These are phyloP conservation scores for Menidia beryllina DNA, from an alignment of 2,113 vertebrate species.

Conservation along the genomic window DNA sequence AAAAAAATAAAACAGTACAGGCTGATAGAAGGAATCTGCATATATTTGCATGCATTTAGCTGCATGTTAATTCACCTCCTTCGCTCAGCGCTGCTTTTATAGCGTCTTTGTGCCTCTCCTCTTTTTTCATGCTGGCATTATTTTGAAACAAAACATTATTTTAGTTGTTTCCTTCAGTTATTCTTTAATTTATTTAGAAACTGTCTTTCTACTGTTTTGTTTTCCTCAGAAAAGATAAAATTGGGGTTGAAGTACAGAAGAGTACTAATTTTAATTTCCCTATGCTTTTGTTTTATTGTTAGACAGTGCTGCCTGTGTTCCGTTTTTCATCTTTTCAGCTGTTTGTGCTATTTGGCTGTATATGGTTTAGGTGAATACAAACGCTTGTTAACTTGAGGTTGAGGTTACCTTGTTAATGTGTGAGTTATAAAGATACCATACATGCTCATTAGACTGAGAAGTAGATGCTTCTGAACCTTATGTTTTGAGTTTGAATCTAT, in stretches of 20 bases:
- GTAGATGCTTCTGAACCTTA: background rate
- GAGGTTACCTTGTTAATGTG: slow-evolving; percentile 6
- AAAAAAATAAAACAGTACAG: slow-evolving; percentile 38
- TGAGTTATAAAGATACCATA: background rate
- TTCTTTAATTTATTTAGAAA: slow-evolving; percentile 60
- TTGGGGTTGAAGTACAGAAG: slow-evolving; percentile 1
- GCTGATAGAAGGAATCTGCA: slow-evolving; percentile 80
- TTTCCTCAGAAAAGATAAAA: slow-evolving; percentile 31
- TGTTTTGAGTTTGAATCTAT: no score
- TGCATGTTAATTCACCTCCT: slow-evolving; percentile 75
- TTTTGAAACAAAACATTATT: slow-evolving; percentile 51
- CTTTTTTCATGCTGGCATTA: slow-evolving; percentile 33
- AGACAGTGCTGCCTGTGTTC: slow-evolving; percentile 16
- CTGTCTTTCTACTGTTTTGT: slow-evolving; percentile 33
- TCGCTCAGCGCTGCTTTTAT: slow-evolving; percentile 67
- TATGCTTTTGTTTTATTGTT: background rate
- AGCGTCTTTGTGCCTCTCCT: slow-evolving; percentile 43
- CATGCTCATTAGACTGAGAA: slow-evolving; percentile 32
- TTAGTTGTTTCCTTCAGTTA: slow-evolving; percentile 52
- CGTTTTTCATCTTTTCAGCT: slow-evolving; percentile 1
- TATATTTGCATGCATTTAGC: slow-evolving; percentile 83
- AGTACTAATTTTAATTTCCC: slow-evolving; percentile 5
- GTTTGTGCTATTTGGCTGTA: slow-evolving; percentile 10
- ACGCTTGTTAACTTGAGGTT: slow-evolving; percentile 1
- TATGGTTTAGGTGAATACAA: background rate